Conservation (phyloP, 1,140 invertebrate species). For the Planococcus citri region DNA sequence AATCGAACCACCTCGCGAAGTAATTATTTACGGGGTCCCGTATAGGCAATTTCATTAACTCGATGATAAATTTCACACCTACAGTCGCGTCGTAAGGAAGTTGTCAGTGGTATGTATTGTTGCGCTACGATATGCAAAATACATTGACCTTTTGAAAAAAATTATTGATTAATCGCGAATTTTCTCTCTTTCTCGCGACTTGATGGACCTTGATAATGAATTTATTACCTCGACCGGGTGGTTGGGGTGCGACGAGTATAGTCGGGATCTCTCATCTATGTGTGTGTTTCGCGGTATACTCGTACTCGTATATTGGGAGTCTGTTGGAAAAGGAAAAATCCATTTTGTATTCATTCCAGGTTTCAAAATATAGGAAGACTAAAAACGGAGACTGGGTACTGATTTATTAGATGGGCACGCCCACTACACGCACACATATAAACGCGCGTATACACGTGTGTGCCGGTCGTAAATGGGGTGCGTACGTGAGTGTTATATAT, state of each 20-base stretch:
- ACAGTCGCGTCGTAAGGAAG: too few relatives aligned
- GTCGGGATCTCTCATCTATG: too few relatives aligned
- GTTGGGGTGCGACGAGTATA: too few relatives aligned
- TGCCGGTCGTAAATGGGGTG: slow-evolving; percentile 9
- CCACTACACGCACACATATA: background rate
- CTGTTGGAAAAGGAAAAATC: slow-evolving; percentile 14
- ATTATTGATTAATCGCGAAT: background rate
- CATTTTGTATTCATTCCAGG: slow-evolving; percentile 19
- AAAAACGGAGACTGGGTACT: slow-evolving; percentile 15
- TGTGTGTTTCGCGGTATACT: too few relatives aligned
- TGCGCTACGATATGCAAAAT: too few relatives aligned
- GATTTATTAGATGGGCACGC: background rate
- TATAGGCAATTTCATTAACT: background rate
- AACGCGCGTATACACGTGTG: slow-evolving; percentile 9
- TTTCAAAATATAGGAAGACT: slow-evolving; percentile 14
- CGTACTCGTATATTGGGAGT: too few relatives aligned
- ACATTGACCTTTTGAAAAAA: too few relatives aligned
- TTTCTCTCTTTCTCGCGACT: background rate
- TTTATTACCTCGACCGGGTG: background rate
- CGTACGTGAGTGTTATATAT: slow-evolving; percentile 19
- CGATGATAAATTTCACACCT: too few relatives aligned
- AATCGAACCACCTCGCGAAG: too few relatives aligned
- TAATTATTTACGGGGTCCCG: background rate
- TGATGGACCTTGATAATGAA: background rate
- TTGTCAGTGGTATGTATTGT: too few relatives aligned